Evolutionary conservation across 2,888 invertebrate species (phyloP).

Genomic region (Drosophila stalkeri): DNA sequence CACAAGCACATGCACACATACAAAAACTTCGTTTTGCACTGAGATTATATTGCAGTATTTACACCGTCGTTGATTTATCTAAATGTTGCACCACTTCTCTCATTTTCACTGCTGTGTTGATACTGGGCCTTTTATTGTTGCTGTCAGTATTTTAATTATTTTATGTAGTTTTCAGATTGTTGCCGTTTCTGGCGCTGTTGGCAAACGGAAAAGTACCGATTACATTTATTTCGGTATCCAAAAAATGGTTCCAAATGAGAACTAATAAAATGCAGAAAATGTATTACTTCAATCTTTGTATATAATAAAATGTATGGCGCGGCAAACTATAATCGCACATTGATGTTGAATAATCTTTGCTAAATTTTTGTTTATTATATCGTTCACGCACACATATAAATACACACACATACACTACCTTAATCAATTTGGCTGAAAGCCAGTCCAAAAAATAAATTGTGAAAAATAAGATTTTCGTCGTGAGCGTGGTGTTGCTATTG

Average conservation of each 20-base stretch:
- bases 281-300: neutral
- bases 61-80: constrained; percentile 17
- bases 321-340: constrained; percentile 44
- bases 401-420: constrained; percentile 27
- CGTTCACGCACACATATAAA: constrained; percentile 36
- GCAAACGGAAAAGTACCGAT: constrained; percentile 5
- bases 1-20: constrained; percentile 1
- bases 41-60: constrained; percentile 27
- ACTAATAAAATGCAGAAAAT: constrained; percentile 14
- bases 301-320: constrained; percentile 18
- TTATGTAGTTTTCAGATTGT: constrained; percentile 3
- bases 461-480: constrained; percentile 53
- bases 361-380: constrained; percentile 62
- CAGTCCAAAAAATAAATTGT: constrained; percentile 66
- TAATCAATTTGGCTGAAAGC: constrained; percentile 64
- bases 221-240: constrained; percentile 1
- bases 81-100: constrained; percentile 21
- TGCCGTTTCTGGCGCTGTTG: constrained; percentile 14
- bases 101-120: constrained; percentile 23
- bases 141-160: constrained; percentile 12
- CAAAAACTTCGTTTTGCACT: constrained; percentile 6
- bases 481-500: constrained; percentile 50
- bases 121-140: constrained; percentile 7
- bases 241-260: neutral
- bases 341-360: constrained; percentile 56